phyloP scores from a whole-genome alignment of 1,140 invertebrate genomes.

The Odontomachus brunneus region DNA sequence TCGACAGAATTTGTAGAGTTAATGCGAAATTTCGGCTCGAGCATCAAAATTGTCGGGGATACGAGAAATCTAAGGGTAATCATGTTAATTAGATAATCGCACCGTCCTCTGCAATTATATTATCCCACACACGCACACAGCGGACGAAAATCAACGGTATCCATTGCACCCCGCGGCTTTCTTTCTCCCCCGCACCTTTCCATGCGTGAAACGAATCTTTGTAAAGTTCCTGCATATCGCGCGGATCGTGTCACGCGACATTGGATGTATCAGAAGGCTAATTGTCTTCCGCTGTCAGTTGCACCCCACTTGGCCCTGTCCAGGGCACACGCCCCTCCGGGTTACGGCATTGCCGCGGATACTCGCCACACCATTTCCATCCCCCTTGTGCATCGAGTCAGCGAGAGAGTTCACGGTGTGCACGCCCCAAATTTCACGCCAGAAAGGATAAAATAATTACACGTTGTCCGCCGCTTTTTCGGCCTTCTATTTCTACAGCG shows the following conservation, averaged over 20 bases:
- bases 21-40: too few relatives aligned
- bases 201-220: slow-evolving; percentile 61
- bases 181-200: background rate
- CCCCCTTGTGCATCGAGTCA: slow-evolving; percentile 33
- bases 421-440: slow-evolving; percentile 79
- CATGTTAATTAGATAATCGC: too few relatives aligned
- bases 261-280: slow-evolving; percentile 80
- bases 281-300: slow-evolving; percentile 82
- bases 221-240: slow-evolving; percentile 44
- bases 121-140: too few relatives aligned
- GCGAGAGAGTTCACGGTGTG: slow-evolving; percentile 41
- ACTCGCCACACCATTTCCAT: slow-evolving; percentile 19
- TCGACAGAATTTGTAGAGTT: too few relatives aligned
- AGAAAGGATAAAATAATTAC: slow-evolving; percentile 81
- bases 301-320: slow-evolving; percentile 79
- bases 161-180: background rate
- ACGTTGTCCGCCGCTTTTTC: slow-evolving; percentile 54
- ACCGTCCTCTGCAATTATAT: too few relatives aligned
- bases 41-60: too few relatives aligned
- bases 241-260: slow-evolving; percentile 61
- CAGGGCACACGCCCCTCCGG: slow-evolving; percentile 77
- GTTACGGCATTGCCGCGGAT: slow-evolving; percentile 58
- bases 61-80: too few relatives aligned
- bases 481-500: slow-evolving; percentile 46
- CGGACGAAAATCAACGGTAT: slow-evolving; percentile 29